These are phyloP conservation scores for Helarctos malayanus DNA, from an alignment of 2,797 vertebrate species.

Conservation along the genomic window DNA sequence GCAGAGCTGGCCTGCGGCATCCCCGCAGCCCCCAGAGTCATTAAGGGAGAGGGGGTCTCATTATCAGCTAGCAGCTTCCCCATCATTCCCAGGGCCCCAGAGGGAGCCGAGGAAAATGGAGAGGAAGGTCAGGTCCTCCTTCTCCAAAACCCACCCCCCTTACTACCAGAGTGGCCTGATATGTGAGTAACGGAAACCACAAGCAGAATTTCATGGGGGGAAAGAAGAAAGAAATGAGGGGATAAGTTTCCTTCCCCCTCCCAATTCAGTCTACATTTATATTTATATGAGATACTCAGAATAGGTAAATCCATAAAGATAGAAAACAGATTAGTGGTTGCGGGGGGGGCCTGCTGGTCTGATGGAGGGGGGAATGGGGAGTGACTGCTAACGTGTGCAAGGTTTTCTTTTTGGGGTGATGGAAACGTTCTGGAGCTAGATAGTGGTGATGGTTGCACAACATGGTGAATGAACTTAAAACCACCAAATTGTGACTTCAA, in stretches of 20 bases:
- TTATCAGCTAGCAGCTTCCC: slow-evolving; percentile 69
- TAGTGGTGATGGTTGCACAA: background rate
- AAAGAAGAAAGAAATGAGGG: background rate
- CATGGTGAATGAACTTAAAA: background rate
- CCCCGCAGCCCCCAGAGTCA: slow-evolving; percentile 81
- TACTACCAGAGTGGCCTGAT: background rate
- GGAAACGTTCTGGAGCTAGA: background rate
- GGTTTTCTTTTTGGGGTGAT: background rate
- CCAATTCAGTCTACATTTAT: slow-evolving; percentile 1
- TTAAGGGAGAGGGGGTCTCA: slow-evolving; percentile 78
- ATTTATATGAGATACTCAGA: background rate
- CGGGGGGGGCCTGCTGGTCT: background rate
- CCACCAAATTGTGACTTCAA: background rate
- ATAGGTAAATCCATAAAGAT: background rate
- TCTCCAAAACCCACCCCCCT: background rate
- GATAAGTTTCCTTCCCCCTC: background rate
- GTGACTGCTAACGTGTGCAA: accelerated
- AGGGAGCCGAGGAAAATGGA: background rate
- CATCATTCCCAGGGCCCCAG: background rate
- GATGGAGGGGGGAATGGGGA: no score
- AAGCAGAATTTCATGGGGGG: background rate
- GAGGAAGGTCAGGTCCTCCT: background rate
- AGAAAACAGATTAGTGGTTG: background rate
- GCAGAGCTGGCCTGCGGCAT: slow-evolving; percentile 81
- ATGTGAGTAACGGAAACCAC: background rate